These are phyloP conservation scores for Paramormyrops hopkinsi DNA, from an alignment of 2,797 vertebrate species.

Conservation along the genomic window DNA sequence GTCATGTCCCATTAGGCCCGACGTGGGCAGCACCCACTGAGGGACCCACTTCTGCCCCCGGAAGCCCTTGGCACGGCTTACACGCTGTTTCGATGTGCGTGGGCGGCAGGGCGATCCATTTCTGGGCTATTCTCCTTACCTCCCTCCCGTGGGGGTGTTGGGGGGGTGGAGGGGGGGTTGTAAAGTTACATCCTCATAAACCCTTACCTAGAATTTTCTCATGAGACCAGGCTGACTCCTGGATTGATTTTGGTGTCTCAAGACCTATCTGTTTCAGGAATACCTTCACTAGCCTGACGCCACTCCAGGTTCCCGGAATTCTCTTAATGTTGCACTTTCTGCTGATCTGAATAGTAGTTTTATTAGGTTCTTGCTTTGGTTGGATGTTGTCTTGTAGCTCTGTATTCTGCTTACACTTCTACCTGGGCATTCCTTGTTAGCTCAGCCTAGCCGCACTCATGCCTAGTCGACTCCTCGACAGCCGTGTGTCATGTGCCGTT, in stretches of 20 bases:
- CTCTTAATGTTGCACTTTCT: neutral
- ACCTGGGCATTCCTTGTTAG: neutral
- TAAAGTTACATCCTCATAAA: slow-evolving; percentile 44
- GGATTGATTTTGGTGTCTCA: slow-evolving; percentile 3
- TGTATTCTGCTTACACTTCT: neutral
- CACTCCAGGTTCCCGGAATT: neutral
- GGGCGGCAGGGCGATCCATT: slow-evolving; percentile 59
- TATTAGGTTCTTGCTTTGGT: slow-evolving; percentile 17
- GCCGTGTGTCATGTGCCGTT: neutral
- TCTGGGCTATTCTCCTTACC: slow-evolving; percentile 50
- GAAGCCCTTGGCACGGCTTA: slow-evolving; percentile 55
- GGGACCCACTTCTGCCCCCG: slow-evolving; percentile 58
- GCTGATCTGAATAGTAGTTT: neutral
- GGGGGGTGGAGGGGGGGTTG: neutral
- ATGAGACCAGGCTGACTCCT: slow-evolving; percentile 24
- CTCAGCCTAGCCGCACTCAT: neutral
- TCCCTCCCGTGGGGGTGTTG: neutral
- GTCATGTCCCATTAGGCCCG: slow-evolving; percentile 81
- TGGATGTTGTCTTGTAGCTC: neutral
- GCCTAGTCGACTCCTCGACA: neutral
- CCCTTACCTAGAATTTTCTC: slow-evolving; percentile 54
- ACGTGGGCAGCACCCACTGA: slow-evolving; percentile 77
- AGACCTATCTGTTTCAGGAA: neutral
- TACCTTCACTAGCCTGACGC: neutral
- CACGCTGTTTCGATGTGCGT: slow-evolving; percentile 56